Conservation (phyloP, 2,113 vertebrate species). For the Eublepharis macularius region DNA sequence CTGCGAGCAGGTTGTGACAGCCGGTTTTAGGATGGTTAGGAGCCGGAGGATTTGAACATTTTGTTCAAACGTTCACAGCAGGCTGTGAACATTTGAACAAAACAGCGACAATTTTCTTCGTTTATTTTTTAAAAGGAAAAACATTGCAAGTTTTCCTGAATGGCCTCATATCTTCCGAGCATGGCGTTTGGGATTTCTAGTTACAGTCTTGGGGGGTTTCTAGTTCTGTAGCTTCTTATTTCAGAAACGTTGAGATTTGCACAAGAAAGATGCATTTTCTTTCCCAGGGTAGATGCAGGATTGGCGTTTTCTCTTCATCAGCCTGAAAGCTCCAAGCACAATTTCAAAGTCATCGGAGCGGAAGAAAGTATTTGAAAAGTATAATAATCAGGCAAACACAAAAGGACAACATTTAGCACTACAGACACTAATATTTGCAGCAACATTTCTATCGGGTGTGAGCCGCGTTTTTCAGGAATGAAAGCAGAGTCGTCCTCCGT, state of each 20-base stretch:
- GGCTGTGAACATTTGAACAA: too few relatives aligned
- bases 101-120: too few relatives aligned
- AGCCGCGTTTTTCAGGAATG: not conserved
- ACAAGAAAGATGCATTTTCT: not conserved
- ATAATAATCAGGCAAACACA: not conserved
- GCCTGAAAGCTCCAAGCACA: not conserved
- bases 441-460: not conserved
- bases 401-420: not conserved
- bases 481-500: not conserved
- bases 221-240: not conserved
- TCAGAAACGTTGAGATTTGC: not conserved
- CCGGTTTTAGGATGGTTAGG: too few relatives aligned
- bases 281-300: not conserved
- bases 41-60: too few relatives aligned
- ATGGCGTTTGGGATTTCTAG: too few relatives aligned
- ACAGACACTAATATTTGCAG: not conserved
- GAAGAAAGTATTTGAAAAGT: not conserved
- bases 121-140: too few relatives aligned
- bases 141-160: too few relatives aligned
- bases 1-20: too few relatives aligned
- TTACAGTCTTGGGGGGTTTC: too few relatives aligned
- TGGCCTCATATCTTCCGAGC: too few relatives aligned
- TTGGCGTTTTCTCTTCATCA: not conserved
- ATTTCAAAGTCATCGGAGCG: not conserved
- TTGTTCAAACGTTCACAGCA: too few relatives aligned